phyloP scores from a whole-genome alignment of 2,113 vertebrate genomes.

The Seriola aureovittata region DNA sequence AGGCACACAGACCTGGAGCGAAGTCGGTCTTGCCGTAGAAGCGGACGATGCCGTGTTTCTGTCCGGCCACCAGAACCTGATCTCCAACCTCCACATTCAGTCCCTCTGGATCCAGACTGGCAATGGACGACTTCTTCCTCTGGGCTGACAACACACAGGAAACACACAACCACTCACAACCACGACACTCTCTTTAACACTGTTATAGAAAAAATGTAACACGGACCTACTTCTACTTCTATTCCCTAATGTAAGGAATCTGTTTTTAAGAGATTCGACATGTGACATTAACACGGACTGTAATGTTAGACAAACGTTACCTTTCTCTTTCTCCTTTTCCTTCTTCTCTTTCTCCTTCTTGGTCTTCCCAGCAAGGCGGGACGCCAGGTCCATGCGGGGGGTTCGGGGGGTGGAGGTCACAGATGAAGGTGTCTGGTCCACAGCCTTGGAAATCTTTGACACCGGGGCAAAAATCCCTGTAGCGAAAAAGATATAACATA shows the following conservation, averaged over 20 bases:
- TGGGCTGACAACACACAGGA: slow-evolving; percentile 66
- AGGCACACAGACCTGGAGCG: slow-evolving; percentile 86
- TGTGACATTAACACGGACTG: not conserved
- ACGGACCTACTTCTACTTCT: too few species aligned
- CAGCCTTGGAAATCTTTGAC: slow-evolving; percentile 90
- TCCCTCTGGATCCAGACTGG: slow-evolving; percentile 89
- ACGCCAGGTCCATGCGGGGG: slow-evolving; percentile 90
- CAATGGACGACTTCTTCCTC: slow-evolving; percentile 88
- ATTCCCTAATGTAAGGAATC: too few species aligned
- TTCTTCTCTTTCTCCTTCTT: slow-evolving; percentile 92
- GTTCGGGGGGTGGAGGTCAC: slow-evolving; percentile 91
- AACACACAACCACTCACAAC: not conserved
- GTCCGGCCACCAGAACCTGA: slow-evolving; percentile 92
- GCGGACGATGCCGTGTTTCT: slow-evolving; percentile 90
- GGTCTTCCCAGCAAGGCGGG: slow-evolving; percentile 89
- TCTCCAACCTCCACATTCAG: slow-evolving; percentile 91
- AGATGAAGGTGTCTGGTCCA: slow-evolving; percentile 87
- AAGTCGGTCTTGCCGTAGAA: slow-evolving; percentile 95
- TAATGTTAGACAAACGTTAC: not conserved
- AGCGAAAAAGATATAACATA: too few species aligned
- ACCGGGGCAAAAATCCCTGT: slow-evolving; percentile 92
- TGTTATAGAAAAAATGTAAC: too few species aligned
- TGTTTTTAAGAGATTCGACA: too few species aligned
- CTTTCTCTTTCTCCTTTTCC: slow-evolving; percentile 74
- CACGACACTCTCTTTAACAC: not conserved